Base-by-base conservation (phyloP, 2,797 vertebrate genomes). In the Podargus strigoides region DNA sequence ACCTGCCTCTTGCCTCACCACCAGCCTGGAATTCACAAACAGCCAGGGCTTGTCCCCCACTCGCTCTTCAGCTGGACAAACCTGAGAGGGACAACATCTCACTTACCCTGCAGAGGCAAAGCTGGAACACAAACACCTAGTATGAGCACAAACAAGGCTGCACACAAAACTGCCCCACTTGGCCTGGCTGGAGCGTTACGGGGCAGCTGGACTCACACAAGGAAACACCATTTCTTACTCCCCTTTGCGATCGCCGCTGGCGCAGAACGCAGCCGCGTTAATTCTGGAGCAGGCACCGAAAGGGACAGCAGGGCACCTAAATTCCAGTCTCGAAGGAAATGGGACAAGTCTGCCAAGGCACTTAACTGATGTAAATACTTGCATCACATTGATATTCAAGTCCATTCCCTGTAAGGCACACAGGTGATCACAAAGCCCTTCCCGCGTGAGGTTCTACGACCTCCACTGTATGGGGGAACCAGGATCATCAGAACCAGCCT, bases 21-120 rank as follows among this genome's bases (percentile, higher is more conserved):
- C 68, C 90, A 81, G 82, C 70, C 74, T n/a, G 56, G 90, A 95
- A 95, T 95, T 69, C 88, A 88, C 72, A 87, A 90, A 19, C 77
- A 95, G 94, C 70, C 72, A 30, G 44, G 56, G 81, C 70, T 90
- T 18, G 0, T 58, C 62, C 77, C 70, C 53, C 1, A 3, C 86
- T 59, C 2, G 0, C 62, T 53, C 84, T 15, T 46, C 3, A 1
- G 27, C 79, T 37, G 82, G 90, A 50, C 76, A 75, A 39, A 56
- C 32, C 42, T 1, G 28, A 44, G 63, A 68, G 68, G 66, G 32
- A 46, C 4, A 2, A n/a, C 80, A 59, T 72, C 77, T 92, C 83
- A 66, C 28, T 3, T 18, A 36, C 19, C 28, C 47, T 26, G 37
- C 12, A 16, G 75, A 59, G 56, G n/a, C 14, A 5, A 24, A 7